These are phyloP conservation scores for Ptychobarbus kaznakovi DNA, from an alignment of 2,797 vertebrate species.

Conservation along the genomic window DNA sequence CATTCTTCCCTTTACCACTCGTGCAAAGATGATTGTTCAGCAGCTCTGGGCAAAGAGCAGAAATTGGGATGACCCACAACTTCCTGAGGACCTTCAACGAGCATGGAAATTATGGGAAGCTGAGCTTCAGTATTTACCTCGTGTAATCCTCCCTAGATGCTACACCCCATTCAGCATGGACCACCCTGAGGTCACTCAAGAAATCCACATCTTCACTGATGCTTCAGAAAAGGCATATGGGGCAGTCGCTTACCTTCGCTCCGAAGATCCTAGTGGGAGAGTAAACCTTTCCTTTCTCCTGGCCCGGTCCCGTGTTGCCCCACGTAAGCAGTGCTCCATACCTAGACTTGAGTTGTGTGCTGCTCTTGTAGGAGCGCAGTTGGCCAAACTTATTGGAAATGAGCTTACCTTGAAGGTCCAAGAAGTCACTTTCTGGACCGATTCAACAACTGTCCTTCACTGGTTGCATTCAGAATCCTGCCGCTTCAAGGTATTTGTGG, in stretches of 20 bases:
- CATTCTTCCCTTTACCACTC: conserved; percentile 46
- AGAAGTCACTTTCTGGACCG: conserved; percentile 6
- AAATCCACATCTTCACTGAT: too few species aligned
- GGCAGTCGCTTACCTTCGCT: background rate
- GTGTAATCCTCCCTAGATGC: background rate
- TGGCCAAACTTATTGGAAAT: background rate
- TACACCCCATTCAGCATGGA: background rate
- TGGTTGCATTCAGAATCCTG: conserved; percentile 18
- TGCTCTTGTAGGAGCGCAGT: background rate
- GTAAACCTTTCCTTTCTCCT: background rate
- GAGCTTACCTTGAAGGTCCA: conserved; percentile 14
- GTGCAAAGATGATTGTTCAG: conserved; percentile 45
- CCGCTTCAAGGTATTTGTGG: background rate
- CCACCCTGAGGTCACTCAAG: background rate
- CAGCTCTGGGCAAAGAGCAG: conserved; percentile 33
- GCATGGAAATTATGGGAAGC: background rate
- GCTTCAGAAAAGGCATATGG: too few species aligned
- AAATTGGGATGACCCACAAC: conserved; percentile 46
- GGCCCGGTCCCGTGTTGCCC: background rate
- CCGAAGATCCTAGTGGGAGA: background rate
- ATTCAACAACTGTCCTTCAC: conserved; percentile 11
- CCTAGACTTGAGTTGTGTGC: conserved; percentile 7
- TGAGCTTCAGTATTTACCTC: conserved; percentile 9
- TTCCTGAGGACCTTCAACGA: background rate
- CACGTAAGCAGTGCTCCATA: background rate